Evolutionary conservation across 1,140 invertebrate genomes (phyloP).

Genomic region (Ips nitidus): DNA sequence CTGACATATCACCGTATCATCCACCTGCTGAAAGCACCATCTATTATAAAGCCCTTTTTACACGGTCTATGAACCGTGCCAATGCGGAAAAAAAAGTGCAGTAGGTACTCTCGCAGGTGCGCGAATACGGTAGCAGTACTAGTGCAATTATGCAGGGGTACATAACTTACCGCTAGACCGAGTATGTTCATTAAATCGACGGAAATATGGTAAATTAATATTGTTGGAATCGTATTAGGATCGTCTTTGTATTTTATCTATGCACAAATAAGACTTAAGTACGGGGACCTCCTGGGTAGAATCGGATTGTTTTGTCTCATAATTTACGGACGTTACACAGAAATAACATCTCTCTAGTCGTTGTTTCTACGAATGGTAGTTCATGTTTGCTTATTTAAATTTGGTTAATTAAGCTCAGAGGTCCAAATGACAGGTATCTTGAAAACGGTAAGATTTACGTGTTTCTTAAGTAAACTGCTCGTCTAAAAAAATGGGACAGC

Average conservation of each 20-base stretch:
- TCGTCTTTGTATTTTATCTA: constrained; percentile 10
- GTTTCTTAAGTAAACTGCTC: too few species aligned
- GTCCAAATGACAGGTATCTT: too few species aligned
- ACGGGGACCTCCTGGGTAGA: neutral
- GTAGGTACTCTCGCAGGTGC: constrained; percentile 15
- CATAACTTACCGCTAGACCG: constrained; percentile 21
- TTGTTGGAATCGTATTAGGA: neutral
- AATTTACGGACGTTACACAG: too few species aligned
- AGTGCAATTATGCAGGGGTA: constrained; percentile 20
- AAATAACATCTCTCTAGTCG: too few species aligned
- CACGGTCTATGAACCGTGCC: neutral
- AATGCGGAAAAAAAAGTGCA: constrained; percentile 7
- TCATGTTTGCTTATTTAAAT: too few species aligned
- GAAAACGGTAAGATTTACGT: too few species aligned
- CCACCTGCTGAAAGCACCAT: constrained; percentile 14
- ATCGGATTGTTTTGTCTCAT: too few species aligned
- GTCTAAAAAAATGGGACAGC: too few species aligned
- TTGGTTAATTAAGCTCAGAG: too few species aligned
- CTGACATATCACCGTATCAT: constrained; percentile 10
- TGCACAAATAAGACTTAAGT: neutral
- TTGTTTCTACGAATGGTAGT: too few species aligned
- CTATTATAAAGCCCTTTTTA: constrained; percentile 16
- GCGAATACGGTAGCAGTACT: constrained; percentile 19
- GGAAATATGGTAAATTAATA: constrained; percentile 13
- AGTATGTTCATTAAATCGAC: constrained; percentile 11